A percentile compares a stretch with the other conserved stretches of the same genome.
Evolutionary conservation across 2,797 vertebrate genomes (phyloP).

Genomic region (Syngnathus acus): DNA sequence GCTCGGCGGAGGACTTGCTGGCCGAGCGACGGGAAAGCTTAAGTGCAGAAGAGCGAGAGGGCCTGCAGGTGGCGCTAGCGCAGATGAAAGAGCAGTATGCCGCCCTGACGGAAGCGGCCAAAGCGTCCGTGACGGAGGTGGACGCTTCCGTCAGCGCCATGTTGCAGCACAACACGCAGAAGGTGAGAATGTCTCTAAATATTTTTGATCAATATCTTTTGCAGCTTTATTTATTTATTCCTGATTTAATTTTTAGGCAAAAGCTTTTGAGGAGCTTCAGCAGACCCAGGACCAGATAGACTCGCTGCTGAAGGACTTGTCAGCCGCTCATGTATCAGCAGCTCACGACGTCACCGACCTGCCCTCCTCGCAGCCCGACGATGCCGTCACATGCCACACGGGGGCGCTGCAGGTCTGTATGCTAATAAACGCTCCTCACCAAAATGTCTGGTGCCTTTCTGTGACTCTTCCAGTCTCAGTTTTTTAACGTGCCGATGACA

Average conservation of each 20-base stretch:
- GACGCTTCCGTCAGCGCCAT: constrained; percentile 78
- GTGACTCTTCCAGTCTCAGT: neutral
- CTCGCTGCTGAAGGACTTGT: constrained; percentile 70
- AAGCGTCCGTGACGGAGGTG: constrained; percentile 74
- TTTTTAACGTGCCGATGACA: too few relatives aligned
- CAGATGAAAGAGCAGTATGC: constrained; percentile 80
- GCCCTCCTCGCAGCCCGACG: constrained; percentile 44
- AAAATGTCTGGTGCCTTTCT: neutral
- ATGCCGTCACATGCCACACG: constrained; percentile 70
- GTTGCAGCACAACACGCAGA: constrained; percentile 86
- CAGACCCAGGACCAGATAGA: constrained; percentile 82
- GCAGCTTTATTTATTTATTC: neutral
- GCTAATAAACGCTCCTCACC: too few relatives aligned
- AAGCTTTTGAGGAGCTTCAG: constrained; percentile 85
- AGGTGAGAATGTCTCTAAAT: constrained; percentile 64
- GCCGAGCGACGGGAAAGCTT: constrained; percentile 67
- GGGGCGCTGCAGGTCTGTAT: constrained; percentile 80
- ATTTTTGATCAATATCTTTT: neutral
- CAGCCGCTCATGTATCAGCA: constrained; percentile 40
- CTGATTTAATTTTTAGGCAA: constrained; percentile 67
- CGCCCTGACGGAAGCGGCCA: constrained; percentile 70
- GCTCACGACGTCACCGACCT: constrained; percentile 23
- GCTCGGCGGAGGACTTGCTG: constrained; percentile 83
- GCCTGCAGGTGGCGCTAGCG: constrained; percentile 71
- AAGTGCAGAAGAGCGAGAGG: constrained; percentile 65